A percentile compares a stretch with the other conserved stretches of the same genome.
These are phyloP conservation scores for Miniopterus natalensis DNA, from an alignment of 2,113 vertebrate genomes.

Conservation along the genomic window DNA sequence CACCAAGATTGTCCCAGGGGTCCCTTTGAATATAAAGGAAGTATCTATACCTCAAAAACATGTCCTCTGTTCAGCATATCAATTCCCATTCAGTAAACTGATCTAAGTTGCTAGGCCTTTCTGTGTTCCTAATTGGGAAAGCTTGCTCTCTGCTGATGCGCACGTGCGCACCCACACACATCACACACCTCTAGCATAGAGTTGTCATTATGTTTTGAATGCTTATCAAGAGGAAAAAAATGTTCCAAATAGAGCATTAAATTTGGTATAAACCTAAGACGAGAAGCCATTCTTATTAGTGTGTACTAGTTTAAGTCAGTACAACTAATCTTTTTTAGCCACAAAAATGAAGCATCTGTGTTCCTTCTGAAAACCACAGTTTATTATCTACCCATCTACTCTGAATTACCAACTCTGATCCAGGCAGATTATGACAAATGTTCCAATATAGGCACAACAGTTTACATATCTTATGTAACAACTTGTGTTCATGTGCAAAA, in stretches of 20 bases:
- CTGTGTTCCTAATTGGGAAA: background rate
- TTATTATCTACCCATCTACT: background rate
- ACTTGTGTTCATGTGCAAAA: background rate
- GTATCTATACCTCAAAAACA: background rate
- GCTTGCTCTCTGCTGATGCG: background rate
- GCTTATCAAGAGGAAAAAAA: constrained; percentile 16
- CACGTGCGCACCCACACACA: fast-evolving
- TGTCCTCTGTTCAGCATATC: background rate
- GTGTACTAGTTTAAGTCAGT: background rate
- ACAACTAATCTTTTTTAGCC: background rate
- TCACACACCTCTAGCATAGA: background rate
- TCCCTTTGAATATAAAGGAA: background rate
- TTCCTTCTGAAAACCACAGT: background rate
- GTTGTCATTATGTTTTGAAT: background rate
- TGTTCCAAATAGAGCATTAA: background rate
- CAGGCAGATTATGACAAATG: background rate
- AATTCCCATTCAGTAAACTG: background rate
- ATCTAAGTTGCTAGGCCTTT: background rate
- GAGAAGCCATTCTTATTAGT: background rate
- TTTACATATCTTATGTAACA: background rate
- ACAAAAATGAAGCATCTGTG: background rate
- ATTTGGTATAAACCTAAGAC: background rate
- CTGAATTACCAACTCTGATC: background rate
- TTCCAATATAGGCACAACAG: background rate
- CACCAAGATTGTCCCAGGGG: background rate